A percentile compares a stretch with the other conserved stretches of the same genome.
phyloP scores from a whole-genome alignment of 2,113 vertebrate species.

The Brachirus orientalis region DNA sequence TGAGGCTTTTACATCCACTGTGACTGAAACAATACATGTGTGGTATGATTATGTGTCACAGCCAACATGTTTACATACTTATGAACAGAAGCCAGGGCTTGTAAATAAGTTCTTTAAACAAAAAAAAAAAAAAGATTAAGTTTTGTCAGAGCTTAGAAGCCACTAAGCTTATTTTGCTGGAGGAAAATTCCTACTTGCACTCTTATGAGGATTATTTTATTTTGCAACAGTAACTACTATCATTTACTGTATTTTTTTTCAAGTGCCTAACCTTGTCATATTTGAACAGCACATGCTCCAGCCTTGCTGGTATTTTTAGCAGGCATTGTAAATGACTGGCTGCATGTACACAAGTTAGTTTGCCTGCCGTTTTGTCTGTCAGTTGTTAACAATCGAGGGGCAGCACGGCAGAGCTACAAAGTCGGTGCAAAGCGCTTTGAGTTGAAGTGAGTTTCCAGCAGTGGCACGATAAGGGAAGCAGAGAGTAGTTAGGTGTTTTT shows the following conservation, averaged over 20 bases:
- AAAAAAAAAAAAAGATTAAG: rapidly evolving
- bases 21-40: conserved; percentile 43
- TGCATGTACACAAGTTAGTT: conserved; percentile 26
- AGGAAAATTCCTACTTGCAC: too few relatives aligned
- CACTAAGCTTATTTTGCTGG: conserved; percentile 23
- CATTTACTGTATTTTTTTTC: background rate
- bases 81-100: conserved; percentile 4
- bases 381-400: conserved; percentile 44
- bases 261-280: conserved; percentile 30
- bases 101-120: background rate
- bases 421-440: conserved; percentile 41
- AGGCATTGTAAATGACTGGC: conserved; percentile 62
- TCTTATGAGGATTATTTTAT: background rate
- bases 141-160: conserved; percentile 2
- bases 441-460: conserved; percentile 68
- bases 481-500: conserved; percentile 45
- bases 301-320: conserved; percentile 78
- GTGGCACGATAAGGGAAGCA: conserved; percentile 74
- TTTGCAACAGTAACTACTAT: background rate
- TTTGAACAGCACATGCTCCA: conserved; percentile 69
- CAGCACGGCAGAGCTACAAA: conserved; percentile 28
- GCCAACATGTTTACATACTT: conserved; percentile 25
- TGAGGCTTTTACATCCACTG: conserved; percentile 26
- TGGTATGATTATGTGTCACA: conserved; percentile 37
- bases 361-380: conserved; percentile 44